Evolutionary conservation across 2,888 invertebrate species (phyloP).

Genomic region (Calameuta pallipes): DNA sequence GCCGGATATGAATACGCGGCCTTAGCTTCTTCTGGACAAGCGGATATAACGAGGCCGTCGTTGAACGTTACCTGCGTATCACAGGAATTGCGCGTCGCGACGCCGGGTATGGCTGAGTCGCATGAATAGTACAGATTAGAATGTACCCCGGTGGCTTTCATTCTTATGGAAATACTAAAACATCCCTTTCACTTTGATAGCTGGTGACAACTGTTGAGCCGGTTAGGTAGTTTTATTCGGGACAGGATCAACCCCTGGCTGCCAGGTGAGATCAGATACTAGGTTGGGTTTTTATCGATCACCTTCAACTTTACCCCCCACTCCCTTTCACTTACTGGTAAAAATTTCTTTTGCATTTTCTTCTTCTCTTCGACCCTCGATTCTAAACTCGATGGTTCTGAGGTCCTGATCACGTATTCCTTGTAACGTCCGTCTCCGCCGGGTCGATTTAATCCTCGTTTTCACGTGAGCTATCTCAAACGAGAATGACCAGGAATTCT

Average conservation of each 20-base stretch:
- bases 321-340: not conserved
- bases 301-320: not conserved
- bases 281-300: not conserved
- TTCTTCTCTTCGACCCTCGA: not conserved
- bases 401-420: not conserved
- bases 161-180: not conserved
- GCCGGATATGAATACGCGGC: not conserved
- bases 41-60: not conserved
- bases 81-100: not conserved
- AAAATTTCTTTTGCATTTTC: not conserved
- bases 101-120: not conserved
- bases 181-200: not conserved
- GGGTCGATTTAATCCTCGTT: not conserved
- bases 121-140: not conserved
- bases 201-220: not conserved
- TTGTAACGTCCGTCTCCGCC: not conserved
- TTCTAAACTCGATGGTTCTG: not conserved
- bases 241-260: not conserved
- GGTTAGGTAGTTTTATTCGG: not conserved
- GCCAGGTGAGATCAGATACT: not conserved
- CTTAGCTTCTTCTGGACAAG: not conserved
- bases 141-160: not conserved
- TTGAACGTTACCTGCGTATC: not conserved
- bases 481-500: not conserved
- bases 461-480: not conserved